Evolutionary conservation across 2,797 vertebrate species (phyloP).

Genomic region (Diceros bicornis): DNA sequence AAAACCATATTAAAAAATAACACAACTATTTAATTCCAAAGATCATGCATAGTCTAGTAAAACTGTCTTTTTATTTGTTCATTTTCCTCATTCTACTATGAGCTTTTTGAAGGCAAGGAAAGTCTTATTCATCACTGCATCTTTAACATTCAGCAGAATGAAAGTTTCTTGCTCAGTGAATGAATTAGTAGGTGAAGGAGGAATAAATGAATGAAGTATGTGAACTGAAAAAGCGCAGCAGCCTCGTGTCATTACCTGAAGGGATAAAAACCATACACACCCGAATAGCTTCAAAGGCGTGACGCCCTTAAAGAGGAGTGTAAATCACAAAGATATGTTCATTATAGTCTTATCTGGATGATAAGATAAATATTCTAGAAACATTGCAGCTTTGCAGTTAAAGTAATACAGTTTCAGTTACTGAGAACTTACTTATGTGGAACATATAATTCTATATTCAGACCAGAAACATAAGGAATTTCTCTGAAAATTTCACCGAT

Average conservation of each 20-base stretch:
- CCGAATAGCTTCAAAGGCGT: background rate
- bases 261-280: background rate
- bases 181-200: background rate
- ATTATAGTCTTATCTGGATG: background rate
- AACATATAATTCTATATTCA: conserved; percentile 1
- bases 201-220: background rate
- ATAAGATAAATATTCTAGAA: background rate
- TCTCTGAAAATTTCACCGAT: background rate
- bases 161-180: background rate
- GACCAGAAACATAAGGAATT: background rate
- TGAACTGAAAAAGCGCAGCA: background rate
- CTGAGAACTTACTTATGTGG: background rate
- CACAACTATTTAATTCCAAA: background rate
- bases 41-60: background rate
- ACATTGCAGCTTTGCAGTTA: background rate
- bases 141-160: background rate
- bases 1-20: background rate
- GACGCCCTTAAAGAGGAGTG: background rate
- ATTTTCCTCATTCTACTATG: background rate
- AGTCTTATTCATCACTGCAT: background rate
- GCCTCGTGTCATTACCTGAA: background rate
- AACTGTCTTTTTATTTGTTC: background rate
- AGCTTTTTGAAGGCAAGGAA: background rate
- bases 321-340: background rate
- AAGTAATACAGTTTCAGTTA: background rate